Evolutionary conservation across 2,797 vertebrate species (phyloP), one percentile per base, ranked within the genome.

Genomic region (Tapera naevia): DNA sequence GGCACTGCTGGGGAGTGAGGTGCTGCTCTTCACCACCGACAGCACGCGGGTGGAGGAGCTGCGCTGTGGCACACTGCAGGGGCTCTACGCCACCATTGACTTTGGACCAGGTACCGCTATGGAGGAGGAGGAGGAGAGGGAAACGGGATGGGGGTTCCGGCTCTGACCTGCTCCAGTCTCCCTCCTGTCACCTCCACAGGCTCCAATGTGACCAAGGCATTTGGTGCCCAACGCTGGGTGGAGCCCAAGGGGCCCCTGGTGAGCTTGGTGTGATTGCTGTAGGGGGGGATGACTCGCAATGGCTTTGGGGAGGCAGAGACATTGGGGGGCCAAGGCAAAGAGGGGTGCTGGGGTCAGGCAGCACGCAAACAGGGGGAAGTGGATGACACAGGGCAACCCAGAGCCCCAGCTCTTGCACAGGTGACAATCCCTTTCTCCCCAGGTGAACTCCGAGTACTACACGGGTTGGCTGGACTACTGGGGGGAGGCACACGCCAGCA

Each of bases 371-470:
- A 51, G 32, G 22, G 21, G 17, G 6, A 61, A 4, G 15, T 62
- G 62, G 54, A n/a, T 80, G 39, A 45, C 22, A 23, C 65, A 71
- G 21, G 51, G 30, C 11, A 64, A 23, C 19, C 67, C 17, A 64
- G 24, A 90, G 70, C 25, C 54, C 25, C 45, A 28, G 21, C 23
- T 60, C n/a, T 1, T n/a, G 0, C 2, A 19, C 22, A 19, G 39
- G 25, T 88, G 56, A 90, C 66, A 23, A 11, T 79, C 15, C 17
- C 43, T 84, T 74, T 35, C 27, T 78, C 64, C 61, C 19, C 94
- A 99, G 99, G 99, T 99, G 79, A 99, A 99, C 97, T 99, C 99
- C 0, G 99, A 99, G 97, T 99, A 99, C 97, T 99, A 99, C 96
- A 99, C 99, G 0, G 99, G 99, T 60, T 99, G 99, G 99, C 96